A percentile compares a stretch with the other conserved stretches of the same genome.
Evolutionary conservation across 2,888 invertebrate genomes (phyloP).

Genomic region (Tyria jacobaeae): DNA sequence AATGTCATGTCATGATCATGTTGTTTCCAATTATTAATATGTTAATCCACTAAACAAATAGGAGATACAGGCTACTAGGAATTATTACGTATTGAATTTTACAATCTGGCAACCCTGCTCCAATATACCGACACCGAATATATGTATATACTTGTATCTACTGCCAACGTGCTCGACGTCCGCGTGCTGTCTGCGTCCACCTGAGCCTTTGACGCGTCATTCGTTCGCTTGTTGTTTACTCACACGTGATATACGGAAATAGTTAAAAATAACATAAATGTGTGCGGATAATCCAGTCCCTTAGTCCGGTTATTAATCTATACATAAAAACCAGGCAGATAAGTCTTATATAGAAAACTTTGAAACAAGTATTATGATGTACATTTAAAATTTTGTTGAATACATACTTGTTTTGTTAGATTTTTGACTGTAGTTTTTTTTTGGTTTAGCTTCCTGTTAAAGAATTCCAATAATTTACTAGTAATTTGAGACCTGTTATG

Average conservation of each 20-base stretch:
- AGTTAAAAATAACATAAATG: not conserved
- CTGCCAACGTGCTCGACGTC: slow-evolving; percentile 4
- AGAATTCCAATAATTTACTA: not conserved
- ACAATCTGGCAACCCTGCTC: too few relatives aligned
- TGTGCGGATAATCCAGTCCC: slow-evolving; percentile 5
- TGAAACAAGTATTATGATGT: slow-evolving; percentile 1
- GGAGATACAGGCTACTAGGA: too few relatives aligned
- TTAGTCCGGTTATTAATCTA: slow-evolving; percentile 5
- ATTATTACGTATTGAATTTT: too few relatives aligned
- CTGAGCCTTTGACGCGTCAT: slow-evolving; percentile 4
- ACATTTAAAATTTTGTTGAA: not conserved
- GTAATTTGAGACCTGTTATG: not conserved
- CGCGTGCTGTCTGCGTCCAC: slow-evolving; percentile 7
- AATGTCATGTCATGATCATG: too few relatives aligned
- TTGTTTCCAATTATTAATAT: too few relatives aligned
- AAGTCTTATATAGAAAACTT: not conserved
- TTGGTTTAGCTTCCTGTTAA: not conserved
- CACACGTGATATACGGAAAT: not conserved
- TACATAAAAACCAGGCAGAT: slow-evolving; percentile 5
- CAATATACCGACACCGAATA: slow-evolving; percentile 4
- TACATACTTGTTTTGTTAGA: not conserved
- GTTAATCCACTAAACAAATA: too few relatives aligned
- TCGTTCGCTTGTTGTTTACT: slow-evolving; percentile 1
- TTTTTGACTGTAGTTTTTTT: too few relatives aligned
- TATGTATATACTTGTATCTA: too few relatives aligned